Conservation (phyloP, 2,113 vertebrate genomes). For the Nannobrachium achirus region DNA sequence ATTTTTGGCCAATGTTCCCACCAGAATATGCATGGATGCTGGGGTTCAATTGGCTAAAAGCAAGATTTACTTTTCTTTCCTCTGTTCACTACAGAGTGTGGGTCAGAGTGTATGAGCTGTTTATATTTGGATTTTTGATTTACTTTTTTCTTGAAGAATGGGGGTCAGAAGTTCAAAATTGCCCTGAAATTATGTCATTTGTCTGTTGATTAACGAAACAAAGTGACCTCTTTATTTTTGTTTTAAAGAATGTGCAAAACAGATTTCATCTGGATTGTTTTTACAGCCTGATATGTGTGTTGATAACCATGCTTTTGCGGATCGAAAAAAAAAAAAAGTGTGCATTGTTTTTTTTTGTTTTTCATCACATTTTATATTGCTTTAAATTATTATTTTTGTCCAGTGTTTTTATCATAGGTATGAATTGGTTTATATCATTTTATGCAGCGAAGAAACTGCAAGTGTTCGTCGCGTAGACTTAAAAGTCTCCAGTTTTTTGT, state of each 20-base stretch:
- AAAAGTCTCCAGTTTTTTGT: conserved; percentile 16
- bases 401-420: conserved; percentile 41
- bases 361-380: conserved; percentile 54
- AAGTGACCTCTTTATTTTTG: conserved; percentile 33
- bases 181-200: conserved; percentile 14
- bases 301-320: conserved; percentile 36
- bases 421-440: conserved; percentile 61
- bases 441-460: conserved; percentile 50
- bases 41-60: background rate
- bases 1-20: too few species aligned
- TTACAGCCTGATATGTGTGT: conserved; percentile 26
- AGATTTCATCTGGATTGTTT: conserved; percentile 31
- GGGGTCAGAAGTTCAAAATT: conserved; percentile 58
- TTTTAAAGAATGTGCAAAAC: conserved; percentile 60
- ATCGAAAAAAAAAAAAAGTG: conserved; percentile 16
- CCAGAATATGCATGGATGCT: too few species aligned
- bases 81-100: too few species aligned
- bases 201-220: conserved; percentile 27
- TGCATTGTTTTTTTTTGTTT: conserved; percentile 43
- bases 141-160: conserved; percentile 26
- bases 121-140: too few species aligned
- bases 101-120: too few species aligned
- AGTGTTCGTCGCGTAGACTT: conserved; percentile 28
- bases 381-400: conserved; percentile 70
- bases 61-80: conserved; percentile 9